Conservation (phyloP, 2,888 invertebrate species). For the Orchesellides sinensis region DNA sequence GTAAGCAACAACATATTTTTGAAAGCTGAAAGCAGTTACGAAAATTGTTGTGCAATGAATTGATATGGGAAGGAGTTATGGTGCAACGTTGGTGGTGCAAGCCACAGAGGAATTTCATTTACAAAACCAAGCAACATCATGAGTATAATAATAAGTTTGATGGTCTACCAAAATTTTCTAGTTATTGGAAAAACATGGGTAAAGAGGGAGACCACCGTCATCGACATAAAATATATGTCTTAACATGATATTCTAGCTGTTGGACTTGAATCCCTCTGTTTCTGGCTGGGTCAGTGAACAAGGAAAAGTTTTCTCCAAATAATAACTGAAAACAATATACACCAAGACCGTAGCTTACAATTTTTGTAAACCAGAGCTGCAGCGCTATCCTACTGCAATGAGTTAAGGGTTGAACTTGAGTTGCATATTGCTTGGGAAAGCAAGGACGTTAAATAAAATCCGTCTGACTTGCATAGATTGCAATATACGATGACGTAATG, state of each 20-base stretch:
- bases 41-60: conserved; percentile 46
- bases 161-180: conserved; percentile 26
- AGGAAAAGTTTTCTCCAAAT: conserved; percentile 14
- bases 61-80: conserved; percentile 23
- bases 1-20: conserved; percentile 19
- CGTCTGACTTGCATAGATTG: conserved; percentile 55
- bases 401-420: conserved; percentile 42
- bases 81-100: background rate
- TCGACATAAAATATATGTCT: conserved; percentile 50
- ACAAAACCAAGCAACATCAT: conserved; percentile 33
- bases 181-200: conserved; percentile 32
- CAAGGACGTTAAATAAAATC: conserved; percentile 13
- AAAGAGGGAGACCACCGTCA: conserved; percentile 50
- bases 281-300: background rate
- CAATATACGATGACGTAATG: conserved; percentile 58
- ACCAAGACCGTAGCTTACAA: too few species aligned
- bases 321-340: background rate
- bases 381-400: too few species aligned
- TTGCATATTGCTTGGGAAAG: conserved; percentile 32
- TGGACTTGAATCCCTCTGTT: background rate
- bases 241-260: conserved; percentile 25
- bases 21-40: conserved; percentile 46
- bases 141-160: conserved; percentile 7
- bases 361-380: background rate
- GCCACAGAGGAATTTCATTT: conserved; percentile 63